Evolutionary conservation across 2,113 vertebrate species (phyloP), one percentile per base, ranked within the genome.

Genomic region (Macaca nemestrina): DNA sequence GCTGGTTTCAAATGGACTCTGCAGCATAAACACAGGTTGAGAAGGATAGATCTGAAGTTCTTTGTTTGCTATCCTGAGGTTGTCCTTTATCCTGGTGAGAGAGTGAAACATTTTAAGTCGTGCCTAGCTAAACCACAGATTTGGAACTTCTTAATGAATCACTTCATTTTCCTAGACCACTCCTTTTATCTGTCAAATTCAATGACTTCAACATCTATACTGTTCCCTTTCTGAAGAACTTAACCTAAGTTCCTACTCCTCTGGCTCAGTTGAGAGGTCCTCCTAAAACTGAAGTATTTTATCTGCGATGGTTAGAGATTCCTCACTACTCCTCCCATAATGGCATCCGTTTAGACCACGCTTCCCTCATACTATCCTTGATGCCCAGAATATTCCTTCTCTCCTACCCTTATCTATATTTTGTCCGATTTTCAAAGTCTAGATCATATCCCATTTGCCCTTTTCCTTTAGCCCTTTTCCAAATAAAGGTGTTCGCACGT

Each of bases 401-500:
- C 23, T 67, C 32, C 55, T 72, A 22, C 20, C 45, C 64, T 16
- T 45, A 22, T 17, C 57, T 48, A 50, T 70, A 52, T 92, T 94
- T 91, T 83, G 61, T 61, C 27, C 50, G 70, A 78, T 70, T 55
- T 78, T 88, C 59, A 79, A 92, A 94, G 40, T 38, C 25, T 84
- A 72, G 43, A 70, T 90, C 38, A 67, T 55, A 43, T 90, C 35
- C 64, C 75, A 32, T 93, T 14, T 90, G 61, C 32, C 61, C 27
- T 64, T 64, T 64, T 76, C 18, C n/a, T 3, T 72, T 79, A 85
- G 57, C 35, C 76, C 94, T 55, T 96, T 88, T 93, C 70, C 68
- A 88, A 94, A 38, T 96, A 98, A 94, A 32, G 22, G 76, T 88
- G 88, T 88, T 97, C 55, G 81, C 81, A 70, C 32, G 35, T 94